Evolutionary conservation across 2,797 vertebrate genomes (phyloP), one percentile per base, ranked within the genome.

Genomic region (Rhyacichthys aspro): DNA sequence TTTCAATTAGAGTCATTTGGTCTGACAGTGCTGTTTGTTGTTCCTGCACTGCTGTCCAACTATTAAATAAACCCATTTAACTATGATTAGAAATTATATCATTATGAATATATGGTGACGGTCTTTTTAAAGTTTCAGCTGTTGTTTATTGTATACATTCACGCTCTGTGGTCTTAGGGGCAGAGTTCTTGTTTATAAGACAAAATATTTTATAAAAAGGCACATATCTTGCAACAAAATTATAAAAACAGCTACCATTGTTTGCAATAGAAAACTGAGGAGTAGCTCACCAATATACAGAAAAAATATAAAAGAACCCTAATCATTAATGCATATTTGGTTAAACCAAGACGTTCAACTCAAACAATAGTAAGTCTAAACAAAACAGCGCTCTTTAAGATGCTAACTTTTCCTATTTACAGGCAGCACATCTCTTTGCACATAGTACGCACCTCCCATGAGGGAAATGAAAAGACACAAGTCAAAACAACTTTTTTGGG

Each of bases 401-500:
- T 59, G 55, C 37, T 2, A 77, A 76, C 77, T 78, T 81, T 55
- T 60, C 49, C 56, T 82, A 43, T 86, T 80, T 79, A 75, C 74
- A 79, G 61, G 73, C 50, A 1, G 14, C 0, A 8, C 45, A 19
- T 45, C 49, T 75, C 63, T 74, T 62, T 60, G 53, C 46, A 56
- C 14, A 39, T 33, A 33, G 17, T n/a, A 19, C 53, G 33, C 64
- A 12, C 64, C 38, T 71, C 69, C 66, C 79, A 61, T 66, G 39
- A 62, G 74, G 75, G 74, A 74, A 63, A 56, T 16, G 37, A 47
- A 50, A 71, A 76, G 63, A 43, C 42, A 60, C 56, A 60, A 45
- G 50, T 52, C 49, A 83, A 78, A 83, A 80, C 55, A 86, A 90
- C 83, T 87, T 90, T 88, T 88, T 76, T 76, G 83, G 83, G 79